These are phyloP conservation scores for Notarius quadriscutis DNA, from an alignment of 2,113 vertebrate genomes.

Conservation along the genomic window DNA sequence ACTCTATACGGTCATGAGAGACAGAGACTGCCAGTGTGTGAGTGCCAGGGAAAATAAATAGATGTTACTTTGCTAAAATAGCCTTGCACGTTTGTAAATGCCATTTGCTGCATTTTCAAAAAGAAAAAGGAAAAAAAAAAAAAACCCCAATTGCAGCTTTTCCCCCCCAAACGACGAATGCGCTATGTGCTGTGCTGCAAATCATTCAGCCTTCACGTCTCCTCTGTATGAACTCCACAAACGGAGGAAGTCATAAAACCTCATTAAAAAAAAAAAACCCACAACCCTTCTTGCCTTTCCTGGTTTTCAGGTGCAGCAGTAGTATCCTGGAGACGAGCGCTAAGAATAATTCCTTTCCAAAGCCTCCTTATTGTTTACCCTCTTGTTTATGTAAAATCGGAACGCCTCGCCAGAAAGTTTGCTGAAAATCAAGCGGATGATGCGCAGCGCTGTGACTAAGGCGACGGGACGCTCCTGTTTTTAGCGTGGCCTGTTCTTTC, in stretches of 20 bases:
- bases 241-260: conserved; percentile 45
- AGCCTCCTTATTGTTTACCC: not conserved
- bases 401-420: not conserved
- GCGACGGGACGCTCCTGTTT: conserved; percentile 23
- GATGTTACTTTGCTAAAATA: conserved; percentile 18
- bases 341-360: conserved; percentile 1
- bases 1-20: conserved; percentile 73
- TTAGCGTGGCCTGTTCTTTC: not conserved
- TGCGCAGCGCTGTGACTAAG: conserved; percentile 3
- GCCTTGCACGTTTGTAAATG: conserved; percentile 53
- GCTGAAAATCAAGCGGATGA: conserved; percentile 33
- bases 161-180: conserved; percentile 8
- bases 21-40: conserved; percentile 43
- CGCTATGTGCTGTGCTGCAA: conserved; percentile 57
- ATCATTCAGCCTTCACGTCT: conserved; percentile 54
- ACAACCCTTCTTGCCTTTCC: not conserved
- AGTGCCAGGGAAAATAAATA: conserved; percentile 24
- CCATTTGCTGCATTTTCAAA: conserved; percentile 35
- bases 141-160: conserved; percentile 42
- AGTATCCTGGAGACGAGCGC: conserved; percentile 5
- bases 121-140: conserved; percentile 50
- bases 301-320: conserved; percentile 5
- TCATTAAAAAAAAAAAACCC: not conserved
- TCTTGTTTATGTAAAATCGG: conserved; percentile 4
- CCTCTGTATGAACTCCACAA: conserved; percentile 30